Evolutionary conservation across 2,888 invertebrate species (phyloP), one percentile per base, ranked within the genome.

Genomic region (Eueremaeus valkanovi): DNA sequence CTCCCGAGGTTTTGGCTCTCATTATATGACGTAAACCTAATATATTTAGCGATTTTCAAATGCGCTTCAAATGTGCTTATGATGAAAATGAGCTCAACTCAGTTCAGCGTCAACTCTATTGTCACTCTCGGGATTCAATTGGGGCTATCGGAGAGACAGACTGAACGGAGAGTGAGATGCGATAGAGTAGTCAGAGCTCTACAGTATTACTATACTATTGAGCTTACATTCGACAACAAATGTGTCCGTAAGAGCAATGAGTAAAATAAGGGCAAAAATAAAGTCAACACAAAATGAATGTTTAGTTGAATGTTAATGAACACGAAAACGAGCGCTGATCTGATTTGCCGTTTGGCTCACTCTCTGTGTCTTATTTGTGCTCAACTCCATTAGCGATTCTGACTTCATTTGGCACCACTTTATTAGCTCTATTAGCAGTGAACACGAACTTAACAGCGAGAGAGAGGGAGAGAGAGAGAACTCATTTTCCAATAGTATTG

Each of bases 251-350:
- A 70, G 42, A 70, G 70, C 1, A 40, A 70, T 45, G 33, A 36
- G 36, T 66, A 66, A 21, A n/a, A n/a, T n/a, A n/a, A n/a, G n/a
- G n/a, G n/a, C 13, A 27, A 42, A 45, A 40, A 68, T 63, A 66
- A 66, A 66, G 66, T 66, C 66, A 70, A 70, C 45, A 70, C 70
- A 70, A 70, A 70, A 70, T 70, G 40, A 70, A 66, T 66, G 66
- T 21, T 66, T 36, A 66, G 66, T 66, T 66, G 66, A 66, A 66
- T 66, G 66, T 66, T 66, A 66, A 66, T 66, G 66, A 66, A 66
- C 66, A 66, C 66, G 66, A 66, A 66, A 66, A 66, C 66, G 66
- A 66, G 66, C 24, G 36, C 36, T 66, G 66, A 66, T 66, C 66
- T 66, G 66, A 66, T 66, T 66, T 66, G 66, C 36, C 66, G 33